A percentile compares a stretch with the other conserved stretches of the same genome.
phyloP scores from a whole-genome alignment of 2,113 vertebrate genomes.

The Amphilophus citrinellus region DNA sequence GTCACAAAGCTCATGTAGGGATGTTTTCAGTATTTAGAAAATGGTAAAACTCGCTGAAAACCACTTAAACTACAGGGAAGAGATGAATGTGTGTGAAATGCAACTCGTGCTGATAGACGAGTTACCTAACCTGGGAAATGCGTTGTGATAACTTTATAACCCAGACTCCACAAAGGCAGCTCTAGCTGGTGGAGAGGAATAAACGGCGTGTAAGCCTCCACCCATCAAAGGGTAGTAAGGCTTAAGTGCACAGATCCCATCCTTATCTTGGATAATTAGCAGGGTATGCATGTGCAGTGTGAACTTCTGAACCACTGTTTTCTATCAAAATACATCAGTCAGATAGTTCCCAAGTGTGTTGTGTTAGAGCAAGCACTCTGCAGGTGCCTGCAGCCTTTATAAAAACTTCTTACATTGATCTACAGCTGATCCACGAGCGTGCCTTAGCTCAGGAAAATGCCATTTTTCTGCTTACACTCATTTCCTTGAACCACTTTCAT shows the following conservation, averaged over 20 bases:
- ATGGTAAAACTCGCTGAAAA: background rate
- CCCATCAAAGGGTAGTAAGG: background rate
- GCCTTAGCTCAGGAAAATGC: no score
- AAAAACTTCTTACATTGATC: background rate
- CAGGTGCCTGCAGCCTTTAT: background rate
- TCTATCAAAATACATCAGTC: background rate
- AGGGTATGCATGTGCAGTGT: background rate
- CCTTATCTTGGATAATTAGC: background rate
- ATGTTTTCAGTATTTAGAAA: background rate
- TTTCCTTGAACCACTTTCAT: background rate
- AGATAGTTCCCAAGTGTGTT: background rate
- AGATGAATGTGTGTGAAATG: background rate
- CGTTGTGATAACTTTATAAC: background rate
- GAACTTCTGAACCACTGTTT: background rate
- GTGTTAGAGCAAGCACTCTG: background rate
- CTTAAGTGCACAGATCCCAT: background rate
- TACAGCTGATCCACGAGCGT: accelerated
- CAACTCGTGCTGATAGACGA: background rate
- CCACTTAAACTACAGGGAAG: background rate
- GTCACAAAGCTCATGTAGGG: background rate
- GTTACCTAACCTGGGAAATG: background rate
- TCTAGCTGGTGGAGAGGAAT: background rate
- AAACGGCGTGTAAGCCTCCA: accelerated
- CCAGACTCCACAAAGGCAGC: background rate
- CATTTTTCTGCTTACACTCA: background rate